These are phyloP conservation scores for Telmatherina bonti DNA, from an alignment of 2,797 vertebrate genomes.

Conservation along the genomic window DNA sequence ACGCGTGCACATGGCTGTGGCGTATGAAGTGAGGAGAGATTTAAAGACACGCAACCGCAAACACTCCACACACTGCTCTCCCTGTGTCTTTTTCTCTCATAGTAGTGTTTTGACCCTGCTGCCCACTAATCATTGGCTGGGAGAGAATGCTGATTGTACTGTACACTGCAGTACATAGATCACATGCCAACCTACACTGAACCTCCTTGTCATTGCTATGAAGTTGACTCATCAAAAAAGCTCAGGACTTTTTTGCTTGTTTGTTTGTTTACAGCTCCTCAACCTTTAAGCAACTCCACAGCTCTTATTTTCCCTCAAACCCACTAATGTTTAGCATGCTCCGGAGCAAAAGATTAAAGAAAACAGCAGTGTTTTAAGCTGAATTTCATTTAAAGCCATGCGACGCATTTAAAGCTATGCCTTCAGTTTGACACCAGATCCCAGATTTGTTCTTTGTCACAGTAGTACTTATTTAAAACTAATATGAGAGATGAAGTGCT, in stretches of 20 bases:
- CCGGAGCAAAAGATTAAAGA: neutral
- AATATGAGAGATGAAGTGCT: conserved; percentile 51
- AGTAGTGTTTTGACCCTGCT: conserved; percentile 68
- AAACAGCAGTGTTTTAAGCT: conserved; percentile 35
- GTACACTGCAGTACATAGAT: conserved; percentile 49
- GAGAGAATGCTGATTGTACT: conserved; percentile 62
- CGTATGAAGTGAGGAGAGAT: conserved; percentile 86
- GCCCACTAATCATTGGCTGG: conserved; percentile 67
- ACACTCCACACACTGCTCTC: conserved; percentile 60
- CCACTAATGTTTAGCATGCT: conserved; percentile 28
- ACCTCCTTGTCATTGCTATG: conserved; percentile 42
- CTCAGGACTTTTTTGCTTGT: conserved; percentile 13
- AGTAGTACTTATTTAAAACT: conserved; percentile 39
- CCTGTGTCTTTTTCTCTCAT: conserved; percentile 46
- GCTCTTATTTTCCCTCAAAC: conserved; percentile 3
- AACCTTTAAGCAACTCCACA: neutral
- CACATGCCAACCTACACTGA: conserved; percentile 60
- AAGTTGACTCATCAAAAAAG: conserved; percentile 64
- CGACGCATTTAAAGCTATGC: conserved; percentile 38
- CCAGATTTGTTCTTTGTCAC: conserved; percentile 64
- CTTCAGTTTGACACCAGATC: conserved; percentile 49
- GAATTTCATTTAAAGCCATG: conserved; percentile 47
- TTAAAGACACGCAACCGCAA: conserved; percentile 85
- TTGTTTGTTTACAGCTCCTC: conserved; percentile 12
- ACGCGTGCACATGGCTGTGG: conserved; percentile 84